A percentile compares a stretch with the other conserved stretches of the same genome.
These are phyloP conservation scores for Platyrinchus mystaceus DNA, from an alignment of 2,797 vertebrate genomes.

Conservation along the genomic window DNA sequence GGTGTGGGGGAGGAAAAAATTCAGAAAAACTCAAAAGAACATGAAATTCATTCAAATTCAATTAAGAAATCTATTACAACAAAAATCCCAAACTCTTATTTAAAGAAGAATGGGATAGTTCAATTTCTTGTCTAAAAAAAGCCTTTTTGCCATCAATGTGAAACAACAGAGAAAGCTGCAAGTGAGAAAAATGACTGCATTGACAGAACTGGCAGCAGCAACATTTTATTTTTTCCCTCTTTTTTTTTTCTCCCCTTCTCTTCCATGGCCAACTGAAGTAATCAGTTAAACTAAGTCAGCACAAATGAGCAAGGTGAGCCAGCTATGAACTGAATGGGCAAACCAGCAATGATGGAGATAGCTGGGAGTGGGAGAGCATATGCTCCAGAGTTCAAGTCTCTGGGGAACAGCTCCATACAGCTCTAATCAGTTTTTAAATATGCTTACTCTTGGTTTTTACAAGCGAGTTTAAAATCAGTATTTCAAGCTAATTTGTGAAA, in stretches of 20 bases:
- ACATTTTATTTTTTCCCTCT: no score
- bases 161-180: background rate
- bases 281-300: background rate
- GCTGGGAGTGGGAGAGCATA: background rate
- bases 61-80: background rate
- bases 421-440: background rate
- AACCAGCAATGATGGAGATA: background rate
- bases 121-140: background rate
- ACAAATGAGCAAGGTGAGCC: background rate
- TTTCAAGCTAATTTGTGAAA: constrained; percentile 1
- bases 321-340: background rate
- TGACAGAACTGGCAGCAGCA: background rate
- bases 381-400: background rate
- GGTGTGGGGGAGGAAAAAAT: background rate
- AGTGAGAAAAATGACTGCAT: background rate
- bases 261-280: background rate
- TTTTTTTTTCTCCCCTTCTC: background rate
- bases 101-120: background rate
- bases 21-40: background rate
- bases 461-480: background rate
- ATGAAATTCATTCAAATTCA: background rate
- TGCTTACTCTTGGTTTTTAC: background rate
- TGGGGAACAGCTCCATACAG: background rate
- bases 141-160: no score
- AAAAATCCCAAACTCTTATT: background rate